A percentile compares a stretch with the other conserved stretches of the same genome.
Evolutionary conservation across 2,797 vertebrate genomes (phyloP).

Genomic region (Threskiornis aethiopicus): DNA sequence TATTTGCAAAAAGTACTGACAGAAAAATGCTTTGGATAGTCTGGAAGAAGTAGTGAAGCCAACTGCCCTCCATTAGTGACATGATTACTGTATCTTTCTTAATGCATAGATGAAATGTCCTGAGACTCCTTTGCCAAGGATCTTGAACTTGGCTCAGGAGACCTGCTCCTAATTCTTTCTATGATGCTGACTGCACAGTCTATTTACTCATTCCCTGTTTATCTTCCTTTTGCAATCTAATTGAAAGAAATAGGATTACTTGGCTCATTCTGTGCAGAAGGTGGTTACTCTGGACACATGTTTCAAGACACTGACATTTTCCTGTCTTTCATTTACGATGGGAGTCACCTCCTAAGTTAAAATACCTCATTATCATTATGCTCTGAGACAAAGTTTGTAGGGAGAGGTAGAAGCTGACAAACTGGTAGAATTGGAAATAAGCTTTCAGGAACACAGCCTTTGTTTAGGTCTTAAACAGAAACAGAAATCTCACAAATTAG

Average conservation of each 20-base stretch:
- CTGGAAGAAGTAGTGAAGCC: not conserved
- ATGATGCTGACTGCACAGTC: not conserved
- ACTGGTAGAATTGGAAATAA: not conserved
- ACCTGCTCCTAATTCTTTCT: not conserved
- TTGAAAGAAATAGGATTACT: constrained; percentile 22
- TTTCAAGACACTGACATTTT: not conserved
- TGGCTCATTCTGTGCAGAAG: not conserved
- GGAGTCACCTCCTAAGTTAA: constrained; percentile 8
- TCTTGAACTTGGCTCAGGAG: not conserved
- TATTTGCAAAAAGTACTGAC: not conserved
- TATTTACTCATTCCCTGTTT: constrained; percentile 11
- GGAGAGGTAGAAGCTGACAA: not conserved
- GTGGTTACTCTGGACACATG: not conserved
- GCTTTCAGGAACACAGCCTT: not conserved
- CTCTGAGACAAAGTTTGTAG: not conserved
- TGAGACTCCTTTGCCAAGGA: not conserved
- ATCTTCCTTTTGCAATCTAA: constrained; percentile 20
- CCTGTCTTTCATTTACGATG: not conserved
- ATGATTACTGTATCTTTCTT: not conserved
- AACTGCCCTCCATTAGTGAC: not conserved
- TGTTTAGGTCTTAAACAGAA: not conserved
- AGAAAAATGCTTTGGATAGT: not conserved
- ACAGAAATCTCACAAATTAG: not conserved
- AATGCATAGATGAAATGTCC: not conserved
- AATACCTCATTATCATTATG: not conserved